phyloP scores from a whole-genome alignment of 2,113 vertebrate species.

The Kobus ellipsiprymnus region DNA sequence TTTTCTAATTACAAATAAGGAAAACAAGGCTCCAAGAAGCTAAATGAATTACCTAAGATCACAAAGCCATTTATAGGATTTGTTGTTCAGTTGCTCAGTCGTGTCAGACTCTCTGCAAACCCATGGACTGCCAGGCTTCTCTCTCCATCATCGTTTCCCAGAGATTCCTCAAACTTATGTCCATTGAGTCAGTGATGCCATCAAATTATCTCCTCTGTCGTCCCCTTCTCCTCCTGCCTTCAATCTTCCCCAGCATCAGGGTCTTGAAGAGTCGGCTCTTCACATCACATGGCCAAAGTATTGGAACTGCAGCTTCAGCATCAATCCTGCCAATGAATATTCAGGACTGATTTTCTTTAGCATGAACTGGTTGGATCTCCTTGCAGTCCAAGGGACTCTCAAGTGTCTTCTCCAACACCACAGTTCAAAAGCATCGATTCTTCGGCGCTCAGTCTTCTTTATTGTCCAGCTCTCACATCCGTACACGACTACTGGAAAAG shows the following conservation, averaged over 20 bases:
- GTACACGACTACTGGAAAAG: neutral
- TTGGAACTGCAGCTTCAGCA: neutral
- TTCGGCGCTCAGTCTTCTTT: neutral
- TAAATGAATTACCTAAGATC: neutral
- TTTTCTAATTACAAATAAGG: constrained; percentile 4
- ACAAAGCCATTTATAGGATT: neutral
- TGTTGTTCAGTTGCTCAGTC: neutral
- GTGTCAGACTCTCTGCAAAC: neutral
- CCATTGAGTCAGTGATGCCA: neutral
- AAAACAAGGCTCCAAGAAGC: neutral
- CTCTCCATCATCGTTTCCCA: neutral
- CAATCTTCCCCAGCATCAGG: neutral
- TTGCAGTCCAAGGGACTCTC: neutral
- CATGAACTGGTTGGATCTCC: neutral
- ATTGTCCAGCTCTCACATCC: neutral
- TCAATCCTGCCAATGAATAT: neutral
- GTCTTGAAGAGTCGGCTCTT: neutral
- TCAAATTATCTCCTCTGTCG: neutral
- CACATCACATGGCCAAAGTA: neutral
- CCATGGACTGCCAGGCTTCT: neutral
- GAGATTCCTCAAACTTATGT: neutral
- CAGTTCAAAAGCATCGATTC: neutral
- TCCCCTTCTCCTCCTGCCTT: neutral
- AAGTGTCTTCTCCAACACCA: neutral
- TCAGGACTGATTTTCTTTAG: neutral